A percentile compares a stretch with the other conserved stretches of the same genome.
Conservation (phyloP, 2,797 vertebrate genomes). For the Gallinago stenura region DNA sequence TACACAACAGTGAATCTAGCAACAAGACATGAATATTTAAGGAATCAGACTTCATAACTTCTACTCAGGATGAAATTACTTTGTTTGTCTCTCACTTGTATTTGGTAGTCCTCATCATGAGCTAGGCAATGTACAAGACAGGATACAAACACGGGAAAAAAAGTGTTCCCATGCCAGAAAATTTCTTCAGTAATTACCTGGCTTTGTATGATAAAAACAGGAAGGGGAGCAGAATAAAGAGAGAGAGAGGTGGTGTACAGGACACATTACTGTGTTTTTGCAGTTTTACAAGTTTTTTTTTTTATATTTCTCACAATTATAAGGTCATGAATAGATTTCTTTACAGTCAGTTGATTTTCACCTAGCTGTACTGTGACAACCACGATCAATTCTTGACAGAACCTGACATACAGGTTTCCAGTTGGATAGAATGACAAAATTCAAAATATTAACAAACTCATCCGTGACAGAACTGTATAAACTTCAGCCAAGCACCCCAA, state of each 20-base stretch:
- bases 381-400: background rate
- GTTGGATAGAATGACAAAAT: background rate
- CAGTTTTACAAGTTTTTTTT: background rate
- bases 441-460: background rate
- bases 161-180: background rate
- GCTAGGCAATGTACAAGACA: background rate
- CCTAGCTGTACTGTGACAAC: background rate
- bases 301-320: background rate
- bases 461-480: background rate
- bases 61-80: background rate
- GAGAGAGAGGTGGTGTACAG: background rate
- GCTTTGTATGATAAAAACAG: background rate
- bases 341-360: background rate
- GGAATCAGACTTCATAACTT: background rate
- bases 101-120: background rate
- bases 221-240: background rate
- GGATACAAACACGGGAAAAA: background rate
- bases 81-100: background rate
- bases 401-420: background rate
- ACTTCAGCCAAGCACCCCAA: background rate
- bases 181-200: background rate
- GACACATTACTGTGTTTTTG: background rate
- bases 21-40: background rate
- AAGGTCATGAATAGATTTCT: background rate
- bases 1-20: background rate